Percentiles rank a stretch among this genome's conserved stretches.
Evolutionary conservation across 2,113 vertebrate species (phyloP).

Genomic region (Reinhardtius hippoglossoides): DNA sequence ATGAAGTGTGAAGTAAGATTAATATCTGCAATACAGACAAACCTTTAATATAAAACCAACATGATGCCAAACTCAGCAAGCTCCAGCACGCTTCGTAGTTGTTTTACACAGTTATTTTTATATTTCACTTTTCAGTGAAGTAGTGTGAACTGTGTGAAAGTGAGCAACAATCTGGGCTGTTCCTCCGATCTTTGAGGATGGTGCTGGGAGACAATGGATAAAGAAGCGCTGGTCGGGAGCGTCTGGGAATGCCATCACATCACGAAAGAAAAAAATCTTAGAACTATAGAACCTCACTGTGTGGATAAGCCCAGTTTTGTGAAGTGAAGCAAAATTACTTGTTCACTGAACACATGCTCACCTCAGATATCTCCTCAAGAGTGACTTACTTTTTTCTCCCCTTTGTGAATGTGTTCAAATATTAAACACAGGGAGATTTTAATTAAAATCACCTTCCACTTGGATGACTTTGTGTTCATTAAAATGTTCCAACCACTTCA

Average conservation of each 20-base stretch:
- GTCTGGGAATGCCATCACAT: neutral
- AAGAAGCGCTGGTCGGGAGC: neutral
- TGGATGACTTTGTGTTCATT: conserved; percentile 92
- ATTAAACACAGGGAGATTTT: conserved; percentile 94
- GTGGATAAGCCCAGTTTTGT: conserved; percentile 7
- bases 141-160: conserved; percentile 29
- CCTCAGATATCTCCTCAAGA: conserved; percentile 77
- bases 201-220: neutral
- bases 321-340: conserved; percentile 32
- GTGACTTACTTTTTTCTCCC: conserved; percentile 46
- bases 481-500: conserved; percentile 91
- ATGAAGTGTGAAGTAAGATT: neutral
- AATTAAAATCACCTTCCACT: conserved; percentile 95
- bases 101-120: neutral
- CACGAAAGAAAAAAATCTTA: neutral
- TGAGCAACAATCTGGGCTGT: conserved; percentile 15
- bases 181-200: neutral
- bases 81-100: neutral
- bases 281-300: neutral
- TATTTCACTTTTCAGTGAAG: neutral
- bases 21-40: neutral
- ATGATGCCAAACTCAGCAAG: neutral
- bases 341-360: conserved; percentile 84
- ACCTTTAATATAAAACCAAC: neutral
- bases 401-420: conserved; percentile 86